These are phyloP conservation scores for Hirtodrosophila confusa DNA, from an alignment of 2,888 invertebrate genomes.

Conservation along the genomic window DNA sequence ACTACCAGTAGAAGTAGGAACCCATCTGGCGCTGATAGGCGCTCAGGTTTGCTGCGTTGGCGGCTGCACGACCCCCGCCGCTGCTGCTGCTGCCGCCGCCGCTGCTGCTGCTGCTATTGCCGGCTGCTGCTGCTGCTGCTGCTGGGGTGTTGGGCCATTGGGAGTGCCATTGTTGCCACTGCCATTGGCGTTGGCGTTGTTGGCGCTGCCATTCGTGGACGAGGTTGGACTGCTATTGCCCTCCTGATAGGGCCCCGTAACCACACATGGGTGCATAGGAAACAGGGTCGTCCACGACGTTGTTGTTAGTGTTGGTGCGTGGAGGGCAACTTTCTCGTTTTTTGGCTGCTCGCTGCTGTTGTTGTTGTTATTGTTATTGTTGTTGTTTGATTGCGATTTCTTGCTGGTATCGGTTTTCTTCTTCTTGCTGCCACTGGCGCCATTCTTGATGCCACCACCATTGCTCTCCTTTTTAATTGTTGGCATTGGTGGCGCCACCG, in stretches of 20 bases:
- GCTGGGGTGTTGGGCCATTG: conserved; percentile 30
- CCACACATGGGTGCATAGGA: conserved; percentile 94
- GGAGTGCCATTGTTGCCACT: conserved; percentile 27
- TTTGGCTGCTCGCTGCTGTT: conserved; percentile 82
- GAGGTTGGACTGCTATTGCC: conserved; percentile 85
- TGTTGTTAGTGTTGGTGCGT: conserved; percentile 88
- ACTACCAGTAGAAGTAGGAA: conserved; percentile 59
- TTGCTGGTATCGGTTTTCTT: conserved; percentile 79
- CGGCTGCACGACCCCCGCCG: conserved; percentile 16
- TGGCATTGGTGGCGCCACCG: conserved; percentile 34
- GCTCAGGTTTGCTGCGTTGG: conserved; percentile 64
- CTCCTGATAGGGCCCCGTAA: conserved; percentile 93
- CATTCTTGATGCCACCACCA: conserved; percentile 55
- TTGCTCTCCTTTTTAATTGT: conserved; percentile 71
- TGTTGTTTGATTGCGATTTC: conserved; percentile 71
- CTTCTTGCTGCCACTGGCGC: conserved; percentile 74
- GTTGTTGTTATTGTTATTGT: conserved; percentile 49
- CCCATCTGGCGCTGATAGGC: conserved; percentile 41
- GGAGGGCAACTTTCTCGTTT: conserved; percentile 84
- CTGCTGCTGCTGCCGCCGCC: conserved; percentile 50
- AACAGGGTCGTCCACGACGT: conserved; percentile 94
- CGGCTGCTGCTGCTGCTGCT: conserved; percentile 38
- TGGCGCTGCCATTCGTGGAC: conserved; percentile 81
- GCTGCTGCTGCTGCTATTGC: conserved; percentile 35
- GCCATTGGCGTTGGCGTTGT: conserved; percentile 53